Conservation (phyloP, 2,797 vertebrate species). For the Linurgus olivaceus region DNA sequence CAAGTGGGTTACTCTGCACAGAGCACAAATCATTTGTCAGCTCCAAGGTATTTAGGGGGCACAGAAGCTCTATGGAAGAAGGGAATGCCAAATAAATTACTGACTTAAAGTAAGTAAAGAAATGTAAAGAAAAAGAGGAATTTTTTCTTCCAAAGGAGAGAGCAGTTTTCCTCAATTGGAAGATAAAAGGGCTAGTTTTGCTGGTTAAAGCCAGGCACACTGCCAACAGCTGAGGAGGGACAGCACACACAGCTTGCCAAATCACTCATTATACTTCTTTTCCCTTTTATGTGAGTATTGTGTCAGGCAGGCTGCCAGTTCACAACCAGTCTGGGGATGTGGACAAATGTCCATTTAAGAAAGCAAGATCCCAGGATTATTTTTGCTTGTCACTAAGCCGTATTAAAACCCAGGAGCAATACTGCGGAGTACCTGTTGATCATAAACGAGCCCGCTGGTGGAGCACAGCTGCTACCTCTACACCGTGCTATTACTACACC, state of each 20-base stretch:
- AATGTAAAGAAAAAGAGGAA: neutral
- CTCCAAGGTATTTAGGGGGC: neutral
- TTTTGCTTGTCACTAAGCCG: neutral
- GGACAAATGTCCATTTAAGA: constrained; percentile 5
- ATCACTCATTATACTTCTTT: neutral
- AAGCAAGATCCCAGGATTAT: neutral
- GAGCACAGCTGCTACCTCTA: neutral
- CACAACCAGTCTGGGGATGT: neutral
- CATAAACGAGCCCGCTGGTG: neutral
- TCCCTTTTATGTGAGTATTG: neutral
- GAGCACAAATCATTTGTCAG: neutral
- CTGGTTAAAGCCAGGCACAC: neutral
- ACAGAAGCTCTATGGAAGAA: neutral
- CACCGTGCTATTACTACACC: neutral
- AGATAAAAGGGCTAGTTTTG: neutral
- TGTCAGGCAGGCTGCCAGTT: neutral
- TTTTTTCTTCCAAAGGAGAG: neutral
- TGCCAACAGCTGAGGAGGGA: neutral
- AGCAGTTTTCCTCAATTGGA: neutral
- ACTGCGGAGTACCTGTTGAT: neutral
- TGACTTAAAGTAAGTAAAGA: neutral
- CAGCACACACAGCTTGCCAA: constrained; percentile 6
- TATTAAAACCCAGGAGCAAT: neutral
- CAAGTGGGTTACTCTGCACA: neutral
- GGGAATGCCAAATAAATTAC: neutral